Evolutionary conservation across 2,113 vertebrate species (phyloP), one percentile per base, ranked within the genome.

Genomic region (Megaleporinus macrocephalus): DNA sequence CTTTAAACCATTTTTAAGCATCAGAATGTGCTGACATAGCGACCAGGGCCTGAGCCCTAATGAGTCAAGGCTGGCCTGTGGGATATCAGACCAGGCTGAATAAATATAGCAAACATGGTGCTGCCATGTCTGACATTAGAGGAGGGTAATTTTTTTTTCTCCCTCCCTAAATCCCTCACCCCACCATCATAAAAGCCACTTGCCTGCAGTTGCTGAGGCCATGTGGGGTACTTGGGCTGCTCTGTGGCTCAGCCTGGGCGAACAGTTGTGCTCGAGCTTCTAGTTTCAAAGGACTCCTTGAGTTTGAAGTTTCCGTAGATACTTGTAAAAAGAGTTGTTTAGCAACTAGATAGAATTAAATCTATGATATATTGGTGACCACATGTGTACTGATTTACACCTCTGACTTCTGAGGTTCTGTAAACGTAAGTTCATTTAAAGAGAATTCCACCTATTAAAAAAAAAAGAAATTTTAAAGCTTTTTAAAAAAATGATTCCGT

Each of bases 1-100:
- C 73, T 81, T 69, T 83, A 80, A 80, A 73, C 49, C 61, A 41
- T 68, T 76, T 71, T 59, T 71, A 33, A 83, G 66, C 62, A 73
- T 69, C 51, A 61, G 55, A 44, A 55, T 82, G 27, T 59, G 51
- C 81, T 82, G 81, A 82, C 20, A 47, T 73, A 73, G 72, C 51
- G 33, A n/a, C 15, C n/a, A 9, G 24, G n/a, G 33, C 33, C 65
- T 12, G 13, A 57, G 59, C 12, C 26, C 20, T 51, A 78, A 65
- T 61, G 66, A 55, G 51, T 44, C 72, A 71, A 66, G 36, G 47
- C 24, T 10, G 66, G 73, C 49, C 76, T 14, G 44, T 47, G 71
- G 36, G 14, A 76, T n/a, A 76, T 61, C 53, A 22, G 61, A 18
- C 26, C n/a, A 36, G 29, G 71, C 36, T 78, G 63, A 73, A 53